Conservation (phyloP, 2,797 vertebrate species). For the Cuniculus paca region DNA sequence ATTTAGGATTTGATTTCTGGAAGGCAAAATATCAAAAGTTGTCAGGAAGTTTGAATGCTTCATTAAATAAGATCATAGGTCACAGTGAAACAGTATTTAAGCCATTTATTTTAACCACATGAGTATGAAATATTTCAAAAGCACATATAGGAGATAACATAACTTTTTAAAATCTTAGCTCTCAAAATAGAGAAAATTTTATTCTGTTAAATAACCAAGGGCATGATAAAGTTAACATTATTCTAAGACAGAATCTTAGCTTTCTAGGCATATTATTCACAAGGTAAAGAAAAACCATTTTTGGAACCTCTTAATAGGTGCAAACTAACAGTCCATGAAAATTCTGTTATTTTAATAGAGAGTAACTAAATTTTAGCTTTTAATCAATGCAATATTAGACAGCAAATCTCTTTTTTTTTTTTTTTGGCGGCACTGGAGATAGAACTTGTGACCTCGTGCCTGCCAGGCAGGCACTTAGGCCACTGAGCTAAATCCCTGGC, state of each 20-base stretch:
- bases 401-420: neutral
- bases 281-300: neutral
- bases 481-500: too few relatives aligned
- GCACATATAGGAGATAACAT: neutral
- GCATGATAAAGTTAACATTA: neutral
- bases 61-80: neutral
- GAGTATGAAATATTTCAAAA: slow-evolving; percentile 7
- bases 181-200: neutral
- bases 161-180: slow-evolving; percentile 2
- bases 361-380: slow-evolving; percentile 1
- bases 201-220: slow-evolving; percentile 23
- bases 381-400: neutral
- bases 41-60: neutral
- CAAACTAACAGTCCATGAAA: neutral
- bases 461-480: too few relatives aligned
- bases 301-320: neutral
- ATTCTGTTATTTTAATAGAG: neutral
- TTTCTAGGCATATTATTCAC: neutral
- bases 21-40: neutral
- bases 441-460: too few relatives aligned
- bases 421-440: too few relatives aligned
- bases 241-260: neutral
- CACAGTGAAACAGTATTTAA: slow-evolving; percentile 1
- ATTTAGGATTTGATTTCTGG: slow-evolving; percentile 18
- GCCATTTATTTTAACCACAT: neutral